Evolutionary conservation across 2,888 invertebrate genomes (phyloP).

Genomic region (Lasioglossum pauxillum): DNA sequence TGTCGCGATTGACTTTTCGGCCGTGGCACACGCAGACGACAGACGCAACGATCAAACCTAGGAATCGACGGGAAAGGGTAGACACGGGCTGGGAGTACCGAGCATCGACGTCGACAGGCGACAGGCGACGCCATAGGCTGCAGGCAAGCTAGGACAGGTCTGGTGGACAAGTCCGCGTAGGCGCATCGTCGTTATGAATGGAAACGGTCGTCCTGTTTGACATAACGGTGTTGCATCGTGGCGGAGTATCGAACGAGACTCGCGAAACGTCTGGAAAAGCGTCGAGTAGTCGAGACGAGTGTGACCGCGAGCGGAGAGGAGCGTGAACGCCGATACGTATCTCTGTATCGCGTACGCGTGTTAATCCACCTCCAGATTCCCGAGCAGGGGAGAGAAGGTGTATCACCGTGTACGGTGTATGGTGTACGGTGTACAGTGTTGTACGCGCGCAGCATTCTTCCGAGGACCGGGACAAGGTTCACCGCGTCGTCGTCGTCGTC

Average conservation of each 20-base stretch:
- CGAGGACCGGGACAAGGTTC: not conserved
- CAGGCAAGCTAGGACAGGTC: constrained; percentile 18
- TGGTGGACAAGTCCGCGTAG: constrained; percentile 33
- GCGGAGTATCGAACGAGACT: not conserved
- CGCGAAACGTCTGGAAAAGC: not conserved
- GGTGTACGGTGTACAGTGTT: not conserved
- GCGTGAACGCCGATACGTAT: not conserved
- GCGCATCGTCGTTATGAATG: constrained; percentile 56
- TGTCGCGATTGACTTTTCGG: not conserved
- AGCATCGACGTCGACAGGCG: constrained; percentile 27
- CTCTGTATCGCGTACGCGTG: not conserved
- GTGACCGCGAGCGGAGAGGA: not conserved
- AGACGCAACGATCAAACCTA: not conserved
- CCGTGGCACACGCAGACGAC: not conserved
- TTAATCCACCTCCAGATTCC: not conserved
- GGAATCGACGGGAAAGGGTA: not conserved
- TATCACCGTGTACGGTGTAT: not conserved
- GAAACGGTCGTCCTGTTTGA: constrained; percentile 20
- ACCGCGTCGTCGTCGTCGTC: not conserved
- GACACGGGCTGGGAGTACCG: constrained; percentile 25
- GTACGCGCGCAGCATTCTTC: not conserved
- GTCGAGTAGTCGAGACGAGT: not conserved
- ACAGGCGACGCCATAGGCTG: constrained; percentile 37
- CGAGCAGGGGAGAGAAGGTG: not conserved
- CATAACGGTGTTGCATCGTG: constrained; percentile 13